Evolutionary conservation across 2,888 invertebrate genomes (phyloP).

Genomic region (Molorchus minor): DNA sequence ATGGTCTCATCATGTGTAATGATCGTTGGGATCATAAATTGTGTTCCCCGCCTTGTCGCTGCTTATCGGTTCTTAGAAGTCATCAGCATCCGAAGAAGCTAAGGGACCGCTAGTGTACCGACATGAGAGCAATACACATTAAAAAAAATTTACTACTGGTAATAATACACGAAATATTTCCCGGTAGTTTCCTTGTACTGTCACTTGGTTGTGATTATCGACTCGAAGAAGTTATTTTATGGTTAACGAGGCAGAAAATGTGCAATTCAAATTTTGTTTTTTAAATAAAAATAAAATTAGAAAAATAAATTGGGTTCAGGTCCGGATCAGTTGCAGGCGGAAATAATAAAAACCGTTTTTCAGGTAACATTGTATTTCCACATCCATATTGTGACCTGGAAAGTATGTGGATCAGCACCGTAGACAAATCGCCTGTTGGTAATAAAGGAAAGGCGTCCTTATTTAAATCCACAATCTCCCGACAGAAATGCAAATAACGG

Average conservation of each 20-base stretch:
- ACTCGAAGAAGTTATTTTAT: conserved; percentile 1
- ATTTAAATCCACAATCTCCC: conserved; percentile 52
- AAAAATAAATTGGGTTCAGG: too few relatives aligned
- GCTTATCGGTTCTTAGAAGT: conserved; percentile 42
- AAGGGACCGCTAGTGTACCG: conserved; percentile 1
- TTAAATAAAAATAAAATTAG: too few relatives aligned
- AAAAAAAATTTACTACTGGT: conserved; percentile 23
- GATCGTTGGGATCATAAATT: conserved; percentile 36
- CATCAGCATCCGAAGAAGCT: conserved; percentile 33
- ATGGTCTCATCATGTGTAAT: conserved; percentile 37
- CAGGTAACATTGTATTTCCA: too few relatives aligned
- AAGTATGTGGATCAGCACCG: conserved; percentile 3
- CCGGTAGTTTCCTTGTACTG: conserved; percentile 8
- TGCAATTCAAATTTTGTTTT: too few relatives aligned
- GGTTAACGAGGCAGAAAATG: too few relatives aligned
- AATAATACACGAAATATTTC: conserved; percentile 20
- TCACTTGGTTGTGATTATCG: too few relatives aligned
- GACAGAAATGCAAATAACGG: conserved; percentile 54
- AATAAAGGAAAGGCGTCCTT: conserved; percentile 47
- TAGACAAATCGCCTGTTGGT: conserved; percentile 32
- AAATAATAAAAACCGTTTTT: too few relatives aligned
- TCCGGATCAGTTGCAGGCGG: too few relatives aligned
- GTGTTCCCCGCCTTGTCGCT: conserved; percentile 37
- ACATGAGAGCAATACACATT: conserved; percentile 15
- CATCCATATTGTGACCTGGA: too few relatives aligned